These are phyloP conservation scores for Schizotus pectinicornis DNA, from an alignment of 2,888 invertebrate genomes.

Conservation along the genomic window DNA sequence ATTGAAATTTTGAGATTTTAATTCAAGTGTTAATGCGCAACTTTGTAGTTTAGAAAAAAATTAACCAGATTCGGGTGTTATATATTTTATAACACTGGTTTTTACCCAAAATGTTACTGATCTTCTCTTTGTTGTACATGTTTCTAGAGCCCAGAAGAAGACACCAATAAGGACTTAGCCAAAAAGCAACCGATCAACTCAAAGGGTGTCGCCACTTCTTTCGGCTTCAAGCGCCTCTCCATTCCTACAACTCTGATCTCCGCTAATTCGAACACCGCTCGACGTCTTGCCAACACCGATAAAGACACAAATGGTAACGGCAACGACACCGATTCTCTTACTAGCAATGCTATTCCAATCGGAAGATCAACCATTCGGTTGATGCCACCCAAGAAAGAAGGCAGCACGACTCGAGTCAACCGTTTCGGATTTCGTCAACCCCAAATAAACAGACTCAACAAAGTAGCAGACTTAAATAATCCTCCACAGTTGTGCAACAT, in stretches of 20 bases:
- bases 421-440: constrained; percentile 79
- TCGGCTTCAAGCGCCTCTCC: constrained; percentile 79
- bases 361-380: constrained; percentile 71
- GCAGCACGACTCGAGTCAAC: constrained; percentile 67
- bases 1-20: too few species aligned
- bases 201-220: constrained; percentile 81
- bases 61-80: too few species aligned
- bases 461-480: constrained; percentile 68
- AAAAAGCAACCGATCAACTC: constrained; percentile 45
- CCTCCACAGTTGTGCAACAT: constrained; percentile 36
- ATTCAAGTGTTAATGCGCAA: too few species aligned
- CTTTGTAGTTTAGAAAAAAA: too few species aligned
- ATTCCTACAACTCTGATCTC: constrained; percentile 58
- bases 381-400: constrained; percentile 72
- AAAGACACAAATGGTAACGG: constrained; percentile 54
- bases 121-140: constrained; percentile 34
- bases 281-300: constrained; percentile 58
- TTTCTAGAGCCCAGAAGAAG: constrained; percentile 35
- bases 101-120: not conserved
- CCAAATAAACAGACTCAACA: constrained; percentile 69
- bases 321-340: constrained; percentile 46
- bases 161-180: constrained; percentile 32
- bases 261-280: constrained; percentile 50
- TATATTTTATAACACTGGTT: not conserved
- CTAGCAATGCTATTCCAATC: constrained; percentile 58